Conservation (phyloP, 2,888 invertebrate genomes). For the Chrysolina haemoptera region DNA sequence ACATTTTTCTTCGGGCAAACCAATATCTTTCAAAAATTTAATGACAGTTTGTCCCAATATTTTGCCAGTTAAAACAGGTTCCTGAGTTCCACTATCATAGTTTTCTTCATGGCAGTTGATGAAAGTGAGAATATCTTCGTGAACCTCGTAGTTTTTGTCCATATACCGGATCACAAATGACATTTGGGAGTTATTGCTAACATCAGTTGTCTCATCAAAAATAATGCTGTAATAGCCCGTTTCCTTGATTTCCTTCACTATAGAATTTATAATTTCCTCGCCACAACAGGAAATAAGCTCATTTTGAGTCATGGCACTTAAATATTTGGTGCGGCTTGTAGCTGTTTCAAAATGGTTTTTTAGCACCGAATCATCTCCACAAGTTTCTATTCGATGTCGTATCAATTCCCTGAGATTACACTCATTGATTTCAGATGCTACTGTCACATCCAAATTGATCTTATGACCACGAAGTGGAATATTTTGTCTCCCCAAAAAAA, state of each 20-base stretch:
- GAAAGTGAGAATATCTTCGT: conserved; percentile 12
- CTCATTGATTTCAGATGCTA: conserved; percentile 25
- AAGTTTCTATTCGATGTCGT: conserved; percentile 25
- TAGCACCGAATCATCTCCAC: conserved; percentile 27
- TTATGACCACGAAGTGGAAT: conserved; percentile 25
- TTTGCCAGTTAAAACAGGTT: conserved; percentile 29
- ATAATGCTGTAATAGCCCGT: conserved; percentile 21
- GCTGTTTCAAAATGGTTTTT: conserved; percentile 29
- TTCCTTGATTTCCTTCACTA: conserved; percentile 6
- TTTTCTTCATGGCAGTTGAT: conserved; percentile 25
- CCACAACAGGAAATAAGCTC: conserved; percentile 20
- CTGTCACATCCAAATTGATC: conserved; percentile 19
- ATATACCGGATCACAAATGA: no score
- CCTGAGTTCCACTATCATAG: conserved; percentile 33
- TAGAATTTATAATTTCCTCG: conserved; percentile 23
- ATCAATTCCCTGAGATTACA: conserved; percentile 27
- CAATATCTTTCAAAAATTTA: conserved; percentile 12
- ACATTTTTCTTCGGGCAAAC: conserved; percentile 19
- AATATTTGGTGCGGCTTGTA: conserved; percentile 21
- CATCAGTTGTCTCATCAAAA: no score
- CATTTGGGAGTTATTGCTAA: no score
- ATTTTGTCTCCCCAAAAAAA: conserved; percentile 30
- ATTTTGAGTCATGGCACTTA: background rate
- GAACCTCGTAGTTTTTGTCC: no score
- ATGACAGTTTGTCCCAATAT: conserved; percentile 31